phyloP scores from a whole-genome alignment of 2,797 vertebrate genomes.

The Uromys caudimaculatus region DNA sequence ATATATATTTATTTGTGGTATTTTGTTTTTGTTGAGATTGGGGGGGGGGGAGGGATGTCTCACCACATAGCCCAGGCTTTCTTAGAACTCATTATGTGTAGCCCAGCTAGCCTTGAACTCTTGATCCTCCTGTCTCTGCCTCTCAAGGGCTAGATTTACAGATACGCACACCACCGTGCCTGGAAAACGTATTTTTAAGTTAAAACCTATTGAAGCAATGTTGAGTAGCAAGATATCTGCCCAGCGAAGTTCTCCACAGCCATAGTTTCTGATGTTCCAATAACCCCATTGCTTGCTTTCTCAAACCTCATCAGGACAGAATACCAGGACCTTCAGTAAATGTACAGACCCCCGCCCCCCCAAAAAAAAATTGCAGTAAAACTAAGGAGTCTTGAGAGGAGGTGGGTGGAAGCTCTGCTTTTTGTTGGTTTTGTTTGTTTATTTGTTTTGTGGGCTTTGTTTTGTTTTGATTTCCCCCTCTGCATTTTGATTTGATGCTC shows the following conservation, averaged over 20 bases:
- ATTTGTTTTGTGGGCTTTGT: not conserved
- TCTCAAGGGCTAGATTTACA: not conserved
- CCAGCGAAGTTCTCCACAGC: slow-evolving; percentile 88
- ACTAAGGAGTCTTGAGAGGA: slow-evolving; percentile 91
- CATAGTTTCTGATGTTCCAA: slow-evolving; percentile 88
- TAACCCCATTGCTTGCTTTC: slow-evolving; percentile 84
- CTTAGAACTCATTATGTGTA: not conserved
- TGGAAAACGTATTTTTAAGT: slow-evolving; percentile 79
- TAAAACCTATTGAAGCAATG: slow-evolving; percentile 90
- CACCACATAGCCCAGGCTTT: not conserved
- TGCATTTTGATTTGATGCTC: slow-evolving; percentile 94
- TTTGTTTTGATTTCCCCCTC: slow-evolving; percentile 87
- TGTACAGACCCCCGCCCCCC: slow-evolving; percentile 80
- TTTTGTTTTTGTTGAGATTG: not conserved
- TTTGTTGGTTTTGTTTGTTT: not conserved
- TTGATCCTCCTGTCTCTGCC: not conserved
- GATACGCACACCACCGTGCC: not conserved
- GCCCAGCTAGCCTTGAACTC: not conserved
- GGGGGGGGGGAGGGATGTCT: not conserved
- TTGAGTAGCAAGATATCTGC: slow-evolving; percentile 90
- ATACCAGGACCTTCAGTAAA: slow-evolving; percentile 90
- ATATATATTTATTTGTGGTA: slow-evolving; percentile 64
- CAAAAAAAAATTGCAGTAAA: slow-evolving; percentile 91
- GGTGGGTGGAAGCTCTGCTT: slow-evolving; percentile 86
- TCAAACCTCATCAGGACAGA: slow-evolving; percentile 90